These are phyloP conservation scores for Cynodonichthys magdalenae DNA, from an alignment of 2,797 vertebrate genomes.

Conservation along the genomic window DNA sequence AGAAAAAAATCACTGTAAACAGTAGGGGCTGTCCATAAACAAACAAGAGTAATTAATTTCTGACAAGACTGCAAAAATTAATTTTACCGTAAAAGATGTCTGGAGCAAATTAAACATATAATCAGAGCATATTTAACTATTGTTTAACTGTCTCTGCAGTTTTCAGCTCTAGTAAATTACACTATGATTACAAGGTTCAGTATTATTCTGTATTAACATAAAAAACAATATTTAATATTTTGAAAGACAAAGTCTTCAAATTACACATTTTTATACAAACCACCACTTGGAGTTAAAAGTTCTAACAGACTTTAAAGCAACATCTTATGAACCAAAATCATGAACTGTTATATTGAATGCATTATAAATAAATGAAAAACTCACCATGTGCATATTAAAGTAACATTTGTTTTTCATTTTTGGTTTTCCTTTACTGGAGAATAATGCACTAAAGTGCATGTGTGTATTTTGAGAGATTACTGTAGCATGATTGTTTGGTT, in stretches of 20 bases:
- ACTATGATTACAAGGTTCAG: not conserved
- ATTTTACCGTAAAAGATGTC: not conserved
- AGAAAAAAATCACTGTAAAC: not conserved
- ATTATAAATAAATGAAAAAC: conserved; percentile 9
- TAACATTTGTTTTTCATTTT: not conserved
- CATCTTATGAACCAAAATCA: too few relatives aligned
- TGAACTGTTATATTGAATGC: not conserved
- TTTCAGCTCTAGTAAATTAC: not conserved
- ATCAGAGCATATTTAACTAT: not conserved
- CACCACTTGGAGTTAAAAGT: too few relatives aligned
- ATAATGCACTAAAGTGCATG: not conserved
- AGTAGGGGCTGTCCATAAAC: not conserved
- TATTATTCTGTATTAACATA: not conserved
- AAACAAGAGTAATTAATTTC: not conserved
- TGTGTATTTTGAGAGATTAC: not conserved
- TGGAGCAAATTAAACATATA: not conserved
- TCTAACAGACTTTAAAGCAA: too few relatives aligned
- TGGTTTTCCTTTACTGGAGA: conserved; percentile 3
- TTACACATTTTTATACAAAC: too few relatives aligned
- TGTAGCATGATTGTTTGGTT: too few relatives aligned
- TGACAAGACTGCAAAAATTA: not conserved
- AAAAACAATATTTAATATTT: too few relatives aligned
- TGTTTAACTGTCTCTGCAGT: not conserved
- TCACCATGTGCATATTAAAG: not conserved
- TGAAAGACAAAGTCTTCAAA: too few relatives aligned